Conservation (phyloP, 2,113 vertebrate species). For the Cryptotis parvus region DNA sequence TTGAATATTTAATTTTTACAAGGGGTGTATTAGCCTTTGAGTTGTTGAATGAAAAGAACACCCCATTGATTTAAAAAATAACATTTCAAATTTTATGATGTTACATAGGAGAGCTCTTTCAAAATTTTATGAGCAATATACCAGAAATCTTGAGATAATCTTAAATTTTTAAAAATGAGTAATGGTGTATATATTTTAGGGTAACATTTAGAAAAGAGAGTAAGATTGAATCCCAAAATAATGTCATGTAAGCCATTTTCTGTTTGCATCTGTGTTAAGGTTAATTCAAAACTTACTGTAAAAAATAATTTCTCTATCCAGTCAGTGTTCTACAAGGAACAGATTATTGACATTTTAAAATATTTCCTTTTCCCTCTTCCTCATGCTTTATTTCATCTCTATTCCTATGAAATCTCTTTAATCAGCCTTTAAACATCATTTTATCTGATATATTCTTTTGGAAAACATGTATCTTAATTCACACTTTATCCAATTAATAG, state of each 20-base stretch:
- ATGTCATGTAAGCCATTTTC: background rate
- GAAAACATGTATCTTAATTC: conserved; percentile 4
- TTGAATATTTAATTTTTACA: background rate
- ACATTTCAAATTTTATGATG: background rate
- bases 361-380: background rate
- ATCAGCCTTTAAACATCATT: background rate
- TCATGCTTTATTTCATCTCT: background rate
- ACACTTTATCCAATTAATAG: background rate
- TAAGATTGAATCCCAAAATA: too few species aligned
- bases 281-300: background rate
- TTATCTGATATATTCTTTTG: background rate
- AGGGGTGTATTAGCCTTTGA: background rate
- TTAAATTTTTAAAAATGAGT: too few species aligned
- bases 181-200: too few species aligned
- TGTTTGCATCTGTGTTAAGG: background rate
- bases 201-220: too few species aligned
- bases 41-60: background rate
- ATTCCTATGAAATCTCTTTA: background rate
- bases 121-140: background rate
- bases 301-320: conserved; percentile 1
- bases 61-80: background rate
- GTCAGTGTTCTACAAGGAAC: background rate
- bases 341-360: background rate
- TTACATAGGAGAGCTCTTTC: background rate
- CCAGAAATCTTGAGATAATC: background rate